Conservation (phyloP, 2,888 invertebrate genomes). For the Ganaspis brasiliensis region DNA sequence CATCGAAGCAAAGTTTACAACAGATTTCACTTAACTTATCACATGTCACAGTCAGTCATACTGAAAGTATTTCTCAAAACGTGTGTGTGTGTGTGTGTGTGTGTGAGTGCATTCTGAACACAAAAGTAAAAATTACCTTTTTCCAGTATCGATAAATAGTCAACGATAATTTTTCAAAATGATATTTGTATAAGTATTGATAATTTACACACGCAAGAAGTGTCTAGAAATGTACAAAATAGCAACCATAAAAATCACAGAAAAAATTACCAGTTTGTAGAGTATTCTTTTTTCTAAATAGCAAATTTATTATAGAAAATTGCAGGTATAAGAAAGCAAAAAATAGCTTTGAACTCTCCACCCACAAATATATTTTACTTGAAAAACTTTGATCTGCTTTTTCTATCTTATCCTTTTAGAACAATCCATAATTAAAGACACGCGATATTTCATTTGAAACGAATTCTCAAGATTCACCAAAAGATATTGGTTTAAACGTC, state of each 20-base stretch:
- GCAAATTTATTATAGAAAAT: too few species aligned
- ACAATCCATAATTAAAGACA: conserved; percentile 75
- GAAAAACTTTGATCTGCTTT: conserved; percentile 36
- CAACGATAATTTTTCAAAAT: background rate
- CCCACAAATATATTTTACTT: background rate
- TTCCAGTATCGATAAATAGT: background rate
- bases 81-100: too few species aligned
- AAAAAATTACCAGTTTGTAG: too few species aligned
- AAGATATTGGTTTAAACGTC: conserved; percentile 64
- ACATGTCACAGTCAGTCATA: conserved; percentile 29
- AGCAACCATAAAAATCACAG: too few species aligned
- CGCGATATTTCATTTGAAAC: conserved; percentile 74
- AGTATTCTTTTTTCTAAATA: too few species aligned
- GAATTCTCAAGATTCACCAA: conserved; percentile 69
- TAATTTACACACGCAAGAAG: too few species aligned
- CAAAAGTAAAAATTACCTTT: background rate
- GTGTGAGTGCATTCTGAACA: background rate
- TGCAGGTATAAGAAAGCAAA: too few species aligned
- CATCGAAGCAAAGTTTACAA: conserved; percentile 24
- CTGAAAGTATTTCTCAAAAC: background rate
- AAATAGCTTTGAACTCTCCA: too few species aligned
- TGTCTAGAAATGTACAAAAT: too few species aligned
- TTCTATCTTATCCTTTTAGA: conserved; percentile 59
- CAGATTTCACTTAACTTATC: conserved; percentile 21
- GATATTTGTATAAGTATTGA: too few species aligned